Evolutionary conservation across 2,797 vertebrate genomes (phyloP).

Genomic region (Karalla daura): DNA sequence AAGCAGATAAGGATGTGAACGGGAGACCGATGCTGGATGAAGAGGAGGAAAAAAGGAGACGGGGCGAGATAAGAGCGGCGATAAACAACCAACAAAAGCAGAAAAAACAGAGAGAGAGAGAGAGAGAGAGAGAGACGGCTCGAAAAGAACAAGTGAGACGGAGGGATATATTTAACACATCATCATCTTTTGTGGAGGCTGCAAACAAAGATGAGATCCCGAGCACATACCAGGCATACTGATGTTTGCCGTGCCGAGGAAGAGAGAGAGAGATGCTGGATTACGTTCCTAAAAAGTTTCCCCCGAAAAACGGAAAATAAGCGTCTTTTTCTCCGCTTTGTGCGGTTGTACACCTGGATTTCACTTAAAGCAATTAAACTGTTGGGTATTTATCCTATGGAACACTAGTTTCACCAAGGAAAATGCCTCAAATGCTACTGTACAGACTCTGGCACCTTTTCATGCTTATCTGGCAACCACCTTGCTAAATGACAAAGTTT

Average conservation of each 20-base stretch:
- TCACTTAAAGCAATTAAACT: too few relatives aligned
- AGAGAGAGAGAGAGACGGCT: slow-evolving; percentile 50
- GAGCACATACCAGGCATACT: slow-evolving; percentile 33
- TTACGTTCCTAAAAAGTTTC: slow-evolving; percentile 39
- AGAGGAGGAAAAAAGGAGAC: slow-evolving; percentile 32
- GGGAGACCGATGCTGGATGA: slow-evolving; percentile 47
- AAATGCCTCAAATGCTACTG: not conserved
- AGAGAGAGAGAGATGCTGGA: slow-evolving; percentile 29
- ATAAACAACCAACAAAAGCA: too few relatives aligned
- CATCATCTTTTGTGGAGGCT: slow-evolving; percentile 40
- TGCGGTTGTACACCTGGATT: too few relatives aligned
- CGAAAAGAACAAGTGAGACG: slow-evolving; percentile 35
- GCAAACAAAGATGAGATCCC: slow-evolving; percentile 46
- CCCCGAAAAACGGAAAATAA: slow-evolving; percentile 26
- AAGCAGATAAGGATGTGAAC: slow-evolving; percentile 62
- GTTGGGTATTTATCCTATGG: too few relatives aligned
- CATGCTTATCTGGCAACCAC: too few relatives aligned
- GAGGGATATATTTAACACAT: slow-evolving; percentile 65
- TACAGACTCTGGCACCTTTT: not conserved
- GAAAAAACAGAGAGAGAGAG: slow-evolving; percentile 67
- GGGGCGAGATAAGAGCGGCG: slow-evolving; percentile 56
- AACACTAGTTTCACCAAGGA: too few relatives aligned
- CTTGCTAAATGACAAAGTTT: too few relatives aligned
- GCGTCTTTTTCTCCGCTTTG: slow-evolving; percentile 10
- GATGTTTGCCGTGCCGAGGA: slow-evolving; percentile 9